Evolutionary conservation across 1,140 invertebrate species (phyloP).

Genomic region (Pentalonia nigronervosa): DNA sequence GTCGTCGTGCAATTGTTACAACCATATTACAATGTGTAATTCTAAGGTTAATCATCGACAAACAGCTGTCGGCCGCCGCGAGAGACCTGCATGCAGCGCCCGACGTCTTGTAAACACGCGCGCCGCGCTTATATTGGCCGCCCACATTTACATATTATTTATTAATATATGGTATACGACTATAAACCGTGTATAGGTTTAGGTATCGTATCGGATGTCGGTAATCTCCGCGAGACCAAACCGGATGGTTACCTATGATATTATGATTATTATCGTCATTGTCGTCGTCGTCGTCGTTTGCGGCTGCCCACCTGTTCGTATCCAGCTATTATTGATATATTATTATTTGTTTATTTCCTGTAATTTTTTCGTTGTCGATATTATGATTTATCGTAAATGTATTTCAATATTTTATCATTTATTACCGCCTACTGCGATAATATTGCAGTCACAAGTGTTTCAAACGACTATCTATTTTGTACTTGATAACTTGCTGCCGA

Average conservation of each 20-base stretch:
- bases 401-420: neutral
- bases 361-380: neutral
- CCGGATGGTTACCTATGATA: neutral
- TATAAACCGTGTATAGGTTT: neutral
- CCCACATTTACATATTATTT: neutral
- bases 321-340: neutral
- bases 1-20: neutral
- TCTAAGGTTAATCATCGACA: constrained; percentile 17
- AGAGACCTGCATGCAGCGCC: neutral
- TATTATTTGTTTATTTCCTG: neutral
- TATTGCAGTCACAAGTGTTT: neutral
- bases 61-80: neutral
- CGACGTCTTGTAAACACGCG: neutral
- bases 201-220: constrained; percentile 6
- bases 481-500: too few relatives aligned
- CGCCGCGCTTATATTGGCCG: neutral
- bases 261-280: neutral
- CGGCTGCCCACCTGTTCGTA: neutral
- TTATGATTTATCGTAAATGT: neutral
- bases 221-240: neutral
- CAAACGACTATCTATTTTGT: neutral
- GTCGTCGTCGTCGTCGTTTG: neutral
- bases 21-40: constrained; percentile 9
- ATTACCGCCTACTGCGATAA: neutral
- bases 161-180: neutral